Evolutionary conservation across 2,113 vertebrate species (phyloP), one percentile per base, ranked within the genome.

Genomic region (Lagopus muta): DNA sequence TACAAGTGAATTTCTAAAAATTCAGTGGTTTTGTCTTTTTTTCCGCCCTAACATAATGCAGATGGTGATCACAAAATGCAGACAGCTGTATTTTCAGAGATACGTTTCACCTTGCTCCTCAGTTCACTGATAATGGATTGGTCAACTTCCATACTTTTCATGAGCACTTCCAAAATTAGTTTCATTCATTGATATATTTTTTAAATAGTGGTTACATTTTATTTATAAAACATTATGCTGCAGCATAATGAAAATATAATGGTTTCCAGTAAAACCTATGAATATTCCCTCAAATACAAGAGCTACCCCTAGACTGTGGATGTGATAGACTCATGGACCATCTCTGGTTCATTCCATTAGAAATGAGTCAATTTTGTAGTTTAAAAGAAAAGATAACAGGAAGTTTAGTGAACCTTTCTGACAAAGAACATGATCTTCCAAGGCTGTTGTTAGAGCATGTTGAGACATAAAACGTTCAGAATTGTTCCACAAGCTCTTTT

Each of bases 41-140:
- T 52, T 27, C 86, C 13, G 8, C 27, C 16, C 30, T 32, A 62
- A 52, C 57, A 69, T 38, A 76, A 54, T 24, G 19, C 27, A 78
- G 32, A 4, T 38, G 8, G 6, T 58, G 48, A 24, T 67, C 16
- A 71, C 9, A 76, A 85, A 82, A 78, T 47, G 13, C 22, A 80
- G 34, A 82, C 91, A 89, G 38, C 4, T 34, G 45, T 0, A 2
- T 66, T 8, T 13, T 66, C 25, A 78, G 7, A 72, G 28, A 36
- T 2, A 66, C 0, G 21, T 45, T 36, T 73, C 13, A 55, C 22
- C 9, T 69, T 2, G 1, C 8, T 86, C 40, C 36, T 18, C 0
- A 2, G 32, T 42, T 52, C 14, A 30, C 16, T 22, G 24, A 45
- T 76, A 62, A 1, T 45, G 32, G 34, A 71, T 12, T 47, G 27